Conservation (phyloP, 1,140 invertebrate species). For the Diachasma alloeum region DNA sequence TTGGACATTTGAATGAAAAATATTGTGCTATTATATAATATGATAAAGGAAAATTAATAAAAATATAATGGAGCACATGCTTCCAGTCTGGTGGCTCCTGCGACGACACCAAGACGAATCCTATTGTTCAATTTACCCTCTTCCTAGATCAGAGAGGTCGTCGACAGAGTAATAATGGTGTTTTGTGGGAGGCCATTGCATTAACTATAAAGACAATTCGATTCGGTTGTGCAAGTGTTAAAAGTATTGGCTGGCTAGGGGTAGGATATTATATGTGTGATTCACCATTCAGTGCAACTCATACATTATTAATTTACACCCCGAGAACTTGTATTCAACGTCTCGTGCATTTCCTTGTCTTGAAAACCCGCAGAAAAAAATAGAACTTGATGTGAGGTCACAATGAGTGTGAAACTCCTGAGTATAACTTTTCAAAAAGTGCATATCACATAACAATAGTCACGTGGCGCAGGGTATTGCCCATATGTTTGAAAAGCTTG, state of each 20-base stretch:
- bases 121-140: conserved; percentile 33
- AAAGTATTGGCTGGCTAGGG: conserved; percentile 53
- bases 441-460: conserved; percentile 25
- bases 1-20: no score
- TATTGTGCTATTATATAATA: no score
- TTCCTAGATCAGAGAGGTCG: not conserved
- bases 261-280: conserved; percentile 20
- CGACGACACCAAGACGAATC: conserved; percentile 33
- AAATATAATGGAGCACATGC: not conserved
- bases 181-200: conserved; percentile 3
- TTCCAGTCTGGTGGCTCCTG: not conserved
- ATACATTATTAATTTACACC: conserved; percentile 38
- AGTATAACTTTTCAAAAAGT: conserved; percentile 1
- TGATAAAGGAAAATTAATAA: not conserved
- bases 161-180: not conserved
- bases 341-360: no score
- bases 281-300: conserved; percentile 28
- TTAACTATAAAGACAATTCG: conserved; percentile 57
- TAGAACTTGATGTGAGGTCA: no score
- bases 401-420: no score
- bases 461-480: conserved; percentile 61
- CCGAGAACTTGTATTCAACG: not conserved
- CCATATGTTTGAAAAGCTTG: conserved; percentile 51
- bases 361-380: no score
- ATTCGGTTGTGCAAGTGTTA: conserved; percentile 61